These are phyloP conservation scores for Platichthys stellatus DNA, from an alignment of 2,113 vertebrate species.

Conservation along the genomic window DNA sequence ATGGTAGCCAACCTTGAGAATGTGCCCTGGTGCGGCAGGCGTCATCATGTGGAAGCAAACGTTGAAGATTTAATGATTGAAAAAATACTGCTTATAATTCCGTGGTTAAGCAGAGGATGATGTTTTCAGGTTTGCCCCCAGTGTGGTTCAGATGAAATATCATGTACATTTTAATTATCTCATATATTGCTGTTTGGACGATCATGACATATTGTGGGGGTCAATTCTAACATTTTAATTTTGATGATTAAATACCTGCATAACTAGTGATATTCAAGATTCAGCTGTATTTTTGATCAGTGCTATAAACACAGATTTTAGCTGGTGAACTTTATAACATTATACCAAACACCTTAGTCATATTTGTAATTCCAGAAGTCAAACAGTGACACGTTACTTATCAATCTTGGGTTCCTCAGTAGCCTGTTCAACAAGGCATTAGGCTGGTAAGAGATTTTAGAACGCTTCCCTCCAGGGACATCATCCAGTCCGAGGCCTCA, in stretches of 20 bases:
- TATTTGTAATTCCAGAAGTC: background rate
- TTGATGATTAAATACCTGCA: no score
- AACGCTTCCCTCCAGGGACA: constrained; percentile 27
- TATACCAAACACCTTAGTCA: background rate
- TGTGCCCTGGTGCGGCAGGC: constrained; percentile 50
- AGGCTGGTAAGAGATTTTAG: background rate
- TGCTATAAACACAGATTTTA: no score
- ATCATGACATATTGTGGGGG: background rate
- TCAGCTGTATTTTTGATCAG: background rate
- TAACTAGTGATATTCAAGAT: no score
- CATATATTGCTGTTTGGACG: background rate
- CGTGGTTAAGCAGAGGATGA: constrained; percentile 1
- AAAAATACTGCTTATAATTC: constrained; percentile 3
- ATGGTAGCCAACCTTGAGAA: constrained; percentile 68
- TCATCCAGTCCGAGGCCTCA: constrained; percentile 29
- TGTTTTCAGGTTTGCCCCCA: background rate
- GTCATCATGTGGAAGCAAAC: constrained; percentile 38
- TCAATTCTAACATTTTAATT: background rate
- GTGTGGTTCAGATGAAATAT: background rate
- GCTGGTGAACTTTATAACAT: background rate
- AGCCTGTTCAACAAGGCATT: constrained; percentile 12
- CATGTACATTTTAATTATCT: no score
- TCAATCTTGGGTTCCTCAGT: background rate
- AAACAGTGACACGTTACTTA: background rate
- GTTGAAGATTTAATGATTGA: background rate